Percentiles rank a stretch among this genome's conserved stretches.
These are phyloP conservation scores for Homarus gammarus DNA, from an alignment of 2,888 invertebrate genomes.

Conservation along the genomic window DNA sequence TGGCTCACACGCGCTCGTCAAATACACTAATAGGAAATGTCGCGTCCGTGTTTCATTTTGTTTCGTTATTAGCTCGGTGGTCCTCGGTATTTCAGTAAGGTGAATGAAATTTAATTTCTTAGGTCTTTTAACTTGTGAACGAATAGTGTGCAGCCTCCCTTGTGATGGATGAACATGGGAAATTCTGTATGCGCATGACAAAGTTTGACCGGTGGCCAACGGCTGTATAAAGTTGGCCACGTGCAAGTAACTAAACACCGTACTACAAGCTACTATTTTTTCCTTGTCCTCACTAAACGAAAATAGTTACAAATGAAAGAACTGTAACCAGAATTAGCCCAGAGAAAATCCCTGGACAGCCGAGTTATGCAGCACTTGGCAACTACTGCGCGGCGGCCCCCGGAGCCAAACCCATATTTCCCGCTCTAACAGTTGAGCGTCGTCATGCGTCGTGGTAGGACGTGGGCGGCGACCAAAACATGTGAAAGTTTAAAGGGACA, in stretches of 20 bases:
- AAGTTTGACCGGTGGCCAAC: background rate
- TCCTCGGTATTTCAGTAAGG: background rate
- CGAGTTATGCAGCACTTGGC: slow-evolving; percentile 45
- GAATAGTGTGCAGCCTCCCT: background rate
- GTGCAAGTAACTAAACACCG: slow-evolving; percentile 2
- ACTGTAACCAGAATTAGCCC: slow-evolving; percentile 29
- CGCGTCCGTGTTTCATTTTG: background rate
- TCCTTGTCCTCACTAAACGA: background rate
- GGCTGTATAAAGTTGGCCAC: background rate
- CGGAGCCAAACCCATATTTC: slow-evolving; percentile 56
- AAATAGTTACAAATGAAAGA: slow-evolving; percentile 45
- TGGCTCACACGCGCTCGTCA: background rate
- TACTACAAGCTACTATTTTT: background rate
- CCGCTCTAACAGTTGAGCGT: slow-evolving; percentile 56
- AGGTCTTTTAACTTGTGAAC: background rate
- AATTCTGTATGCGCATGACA: slow-evolving; percentile 21
- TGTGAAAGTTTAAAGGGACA: slow-evolving; percentile 31
- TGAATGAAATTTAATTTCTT: background rate
- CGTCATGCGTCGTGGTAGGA: slow-evolving; percentile 46
- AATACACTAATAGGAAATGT: background rate
- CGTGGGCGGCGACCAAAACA: slow-evolving; percentile 15
- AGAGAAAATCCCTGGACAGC: background rate
- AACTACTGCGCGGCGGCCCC: slow-evolving; percentile 37
- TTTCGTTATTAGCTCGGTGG: background rate
- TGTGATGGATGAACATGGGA: background rate